Conservation (phyloP, 92 coral and sea anemone genomes). For the Blastomussa wellsi region DNA sequence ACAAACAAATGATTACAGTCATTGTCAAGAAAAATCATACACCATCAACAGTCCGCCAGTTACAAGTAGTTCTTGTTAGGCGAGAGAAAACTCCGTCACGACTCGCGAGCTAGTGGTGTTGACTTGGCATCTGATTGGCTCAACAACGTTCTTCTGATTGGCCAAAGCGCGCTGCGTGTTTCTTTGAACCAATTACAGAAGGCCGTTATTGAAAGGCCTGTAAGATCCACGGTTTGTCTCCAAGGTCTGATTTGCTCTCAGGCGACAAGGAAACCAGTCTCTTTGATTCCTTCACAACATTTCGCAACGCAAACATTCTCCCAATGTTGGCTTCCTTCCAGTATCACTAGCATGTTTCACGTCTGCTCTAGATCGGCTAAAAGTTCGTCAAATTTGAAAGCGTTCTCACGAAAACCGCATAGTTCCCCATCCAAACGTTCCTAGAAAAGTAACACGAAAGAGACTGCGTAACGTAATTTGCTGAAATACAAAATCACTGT, state of each 20-base stretch:
- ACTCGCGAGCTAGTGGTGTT: too few relatives aligned
- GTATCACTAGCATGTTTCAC: neutral
- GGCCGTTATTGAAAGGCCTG: neutral
- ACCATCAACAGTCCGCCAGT: neutral
- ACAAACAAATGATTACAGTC: neutral
- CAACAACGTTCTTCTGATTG: neutral
- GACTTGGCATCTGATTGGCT: neutral
- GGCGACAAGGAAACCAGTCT: neutral
- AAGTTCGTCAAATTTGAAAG: constrained; percentile 82
- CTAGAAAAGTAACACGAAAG: constrained; percentile 44
- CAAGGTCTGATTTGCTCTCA: too few relatives aligned
- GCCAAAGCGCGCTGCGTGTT: neutral
- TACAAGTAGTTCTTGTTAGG: neutral
- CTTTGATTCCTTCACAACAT: neutral
- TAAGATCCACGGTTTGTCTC: neutral
- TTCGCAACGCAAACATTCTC: neutral
- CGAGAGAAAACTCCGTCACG: neutral
- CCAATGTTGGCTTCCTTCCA: neutral
- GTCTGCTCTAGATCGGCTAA: constrained; percentile 66
- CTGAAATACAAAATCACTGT: neutral
- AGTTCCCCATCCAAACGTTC: constrained; percentile 73
- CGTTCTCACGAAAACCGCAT: constrained; percentile 64
- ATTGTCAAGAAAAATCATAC: neutral
- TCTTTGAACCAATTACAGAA: neutral
- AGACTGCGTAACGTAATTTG: neutral